Conservation (phyloP, 2,888 invertebrate species). For the Agrotis puta region DNA sequence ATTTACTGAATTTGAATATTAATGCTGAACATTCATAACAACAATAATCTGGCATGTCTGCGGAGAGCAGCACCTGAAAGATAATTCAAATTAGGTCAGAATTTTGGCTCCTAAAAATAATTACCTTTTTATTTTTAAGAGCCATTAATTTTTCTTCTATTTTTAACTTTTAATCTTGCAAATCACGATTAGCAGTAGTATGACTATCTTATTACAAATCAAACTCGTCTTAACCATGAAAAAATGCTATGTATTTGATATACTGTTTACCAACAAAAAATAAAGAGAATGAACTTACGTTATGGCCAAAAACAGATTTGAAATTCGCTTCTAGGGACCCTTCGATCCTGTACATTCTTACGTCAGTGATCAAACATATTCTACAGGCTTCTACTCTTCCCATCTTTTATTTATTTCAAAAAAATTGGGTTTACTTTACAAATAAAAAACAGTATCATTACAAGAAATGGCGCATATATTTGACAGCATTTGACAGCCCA, state of each 20-base stretch:
- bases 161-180: background rate
- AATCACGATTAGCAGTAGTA: too few relatives aligned
- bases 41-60: slow-evolving; percentile 36
- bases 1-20: slow-evolving; percentile 33
- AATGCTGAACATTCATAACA: slow-evolving; percentile 40
- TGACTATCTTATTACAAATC: background rate
- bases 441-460: background rate
- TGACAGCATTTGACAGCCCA: background rate
- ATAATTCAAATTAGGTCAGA: background rate
- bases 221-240: background rate
- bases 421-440: background rate
- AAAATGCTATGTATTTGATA: background rate
- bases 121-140: too few relatives aligned
- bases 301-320: slow-evolving; percentile 44
- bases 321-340: slow-evolving; percentile 34
- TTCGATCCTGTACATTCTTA: slow-evolving; percentile 36
- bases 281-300: slow-evolving; percentile 25
- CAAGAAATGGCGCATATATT: background rate
- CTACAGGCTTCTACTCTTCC: slow-evolving; percentile 48
- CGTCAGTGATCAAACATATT: slow-evolving; percentile 40
- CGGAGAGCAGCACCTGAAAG: slow-evolving; percentile 30
- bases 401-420: slow-evolving; percentile 17
- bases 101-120: background rate
- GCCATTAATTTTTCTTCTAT: too few relatives aligned
- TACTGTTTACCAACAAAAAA: background rate